Evolutionary conservation across 2,113 vertebrate genomes (phyloP).

Genomic region (Octodon degus): DNA sequence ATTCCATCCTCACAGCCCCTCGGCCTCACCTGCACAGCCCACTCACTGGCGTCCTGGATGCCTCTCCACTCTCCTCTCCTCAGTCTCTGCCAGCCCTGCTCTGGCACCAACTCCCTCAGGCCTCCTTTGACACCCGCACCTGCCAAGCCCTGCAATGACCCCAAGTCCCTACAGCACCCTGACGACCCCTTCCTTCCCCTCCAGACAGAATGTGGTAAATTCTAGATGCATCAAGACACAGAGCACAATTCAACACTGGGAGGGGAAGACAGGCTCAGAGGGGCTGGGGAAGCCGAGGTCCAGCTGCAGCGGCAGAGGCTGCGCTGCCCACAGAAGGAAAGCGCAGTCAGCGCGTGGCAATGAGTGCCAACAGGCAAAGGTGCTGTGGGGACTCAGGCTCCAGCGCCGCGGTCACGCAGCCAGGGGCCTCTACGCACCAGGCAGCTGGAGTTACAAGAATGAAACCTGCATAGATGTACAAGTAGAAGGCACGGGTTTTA

Average conservation of each 20-base stretch:
- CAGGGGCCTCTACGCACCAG: background rate
- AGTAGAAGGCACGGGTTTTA: background rate
- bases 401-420: background rate
- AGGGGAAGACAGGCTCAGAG: background rate
- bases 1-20: background rate
- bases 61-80: background rate
- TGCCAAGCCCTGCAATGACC: background rate
- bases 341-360: background rate
- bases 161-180: background rate
- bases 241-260: background rate
- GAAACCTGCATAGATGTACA: background rate
- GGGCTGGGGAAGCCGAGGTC: background rate
- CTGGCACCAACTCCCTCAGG: background rate
- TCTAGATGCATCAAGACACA: background rate
- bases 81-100: background rate
- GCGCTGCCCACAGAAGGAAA: background rate
- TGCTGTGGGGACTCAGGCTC: background rate
- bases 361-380: background rate
- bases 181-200: background rate
- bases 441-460: background rate
- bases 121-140: background rate
- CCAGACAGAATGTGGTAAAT: background rate
- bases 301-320: background rate
- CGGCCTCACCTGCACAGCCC: background rate
- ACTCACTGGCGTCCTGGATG: background rate